phyloP scores from a whole-genome alignment of 1,140 invertebrate species.

The Oppia nitens region DNA sequence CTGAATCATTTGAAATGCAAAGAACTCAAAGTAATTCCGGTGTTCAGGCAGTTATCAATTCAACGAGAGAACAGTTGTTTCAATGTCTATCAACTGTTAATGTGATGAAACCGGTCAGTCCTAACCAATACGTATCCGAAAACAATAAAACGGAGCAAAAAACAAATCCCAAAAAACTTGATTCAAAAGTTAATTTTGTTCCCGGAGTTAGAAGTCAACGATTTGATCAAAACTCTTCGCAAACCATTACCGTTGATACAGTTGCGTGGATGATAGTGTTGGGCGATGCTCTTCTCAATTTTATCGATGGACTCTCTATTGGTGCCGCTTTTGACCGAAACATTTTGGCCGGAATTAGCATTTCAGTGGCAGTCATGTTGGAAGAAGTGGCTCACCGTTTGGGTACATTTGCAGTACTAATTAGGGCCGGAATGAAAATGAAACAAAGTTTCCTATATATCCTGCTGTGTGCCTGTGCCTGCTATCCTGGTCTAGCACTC shows the following conservation, averaged over 20 bases:
- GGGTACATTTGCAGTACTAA: conserved; percentile 53
- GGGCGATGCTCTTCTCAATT: conserved; percentile 17
- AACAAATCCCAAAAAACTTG: background rate
- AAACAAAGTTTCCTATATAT: conserved; percentile 46
- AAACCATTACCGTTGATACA: conserved; percentile 10
- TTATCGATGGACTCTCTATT: conserved; percentile 19
- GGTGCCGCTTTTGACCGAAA: conserved; percentile 42
- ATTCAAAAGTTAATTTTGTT: conserved; percentile 9
- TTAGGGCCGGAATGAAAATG: conserved; percentile 46
- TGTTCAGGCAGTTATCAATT: background rate
- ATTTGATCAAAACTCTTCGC: conserved; percentile 15
- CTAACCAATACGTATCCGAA: background rate
- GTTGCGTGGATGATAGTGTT: conserved; percentile 20
- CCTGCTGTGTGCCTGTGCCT: conserved; percentile 44
- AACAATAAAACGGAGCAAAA: background rate
- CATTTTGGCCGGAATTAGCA: conserved; percentile 42
- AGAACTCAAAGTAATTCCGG: background rate
- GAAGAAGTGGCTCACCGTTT: conserved; percentile 51
- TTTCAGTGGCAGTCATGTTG: conserved; percentile 46
- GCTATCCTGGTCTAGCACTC: conserved; percentile 42
- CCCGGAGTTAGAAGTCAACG: conserved; percentile 11
- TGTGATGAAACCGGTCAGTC: background rate
- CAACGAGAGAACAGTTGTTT: conserved; percentile 6
- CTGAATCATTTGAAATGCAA: background rate
- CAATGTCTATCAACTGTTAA: conserved; percentile 12